Conservation (phyloP, 2,888 invertebrate species). For the Poecilus cupreus region DNA sequence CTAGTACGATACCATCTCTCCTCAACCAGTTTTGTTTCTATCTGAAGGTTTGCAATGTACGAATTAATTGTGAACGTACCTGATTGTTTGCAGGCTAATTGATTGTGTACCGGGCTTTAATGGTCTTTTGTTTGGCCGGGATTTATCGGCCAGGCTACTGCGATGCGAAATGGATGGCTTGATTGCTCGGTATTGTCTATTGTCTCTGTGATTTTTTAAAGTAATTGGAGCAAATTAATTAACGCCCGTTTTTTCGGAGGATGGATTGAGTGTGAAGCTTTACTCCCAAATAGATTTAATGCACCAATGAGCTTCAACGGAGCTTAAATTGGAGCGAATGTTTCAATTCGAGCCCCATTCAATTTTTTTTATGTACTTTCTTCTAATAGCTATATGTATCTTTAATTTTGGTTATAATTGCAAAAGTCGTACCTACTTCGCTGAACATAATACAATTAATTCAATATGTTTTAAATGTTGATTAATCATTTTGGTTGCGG, state of each 20-base stretch:
- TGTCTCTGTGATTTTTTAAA: slow-evolving; percentile 36
- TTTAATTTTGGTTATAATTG: no score
- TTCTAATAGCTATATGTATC: no score
- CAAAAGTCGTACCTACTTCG: no score
- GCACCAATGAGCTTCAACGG: background rate
- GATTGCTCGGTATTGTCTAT: slow-evolving; percentile 13
- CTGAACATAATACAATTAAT: no score
- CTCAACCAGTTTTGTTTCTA: background rate
- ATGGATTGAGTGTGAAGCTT: slow-evolving; percentile 20
- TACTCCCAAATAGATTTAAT: background rate
- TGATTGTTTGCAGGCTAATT: slow-evolving; percentile 39
- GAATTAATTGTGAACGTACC: slow-evolving; percentile 40
- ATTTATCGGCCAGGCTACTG: slow-evolving; percentile 13
- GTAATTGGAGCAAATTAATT: slow-evolving; percentile 33
- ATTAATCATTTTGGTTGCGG: no score
- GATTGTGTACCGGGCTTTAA: slow-evolving; percentile 36
- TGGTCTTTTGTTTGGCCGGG: slow-evolving; percentile 32
- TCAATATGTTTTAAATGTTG: no score
- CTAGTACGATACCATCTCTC: background rate
- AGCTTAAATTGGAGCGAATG: no score
- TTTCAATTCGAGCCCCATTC: no score
- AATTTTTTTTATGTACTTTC: no score
- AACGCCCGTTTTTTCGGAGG: slow-evolving; percentile 7
- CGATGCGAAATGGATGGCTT: slow-evolving; percentile 15
- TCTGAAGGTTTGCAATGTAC: background rate